Evolutionary conservation across 1,140 invertebrate genomes (phyloP), one percentile per base, ranked within the genome.

Genomic region (Pseudoatta argentina): DNA sequence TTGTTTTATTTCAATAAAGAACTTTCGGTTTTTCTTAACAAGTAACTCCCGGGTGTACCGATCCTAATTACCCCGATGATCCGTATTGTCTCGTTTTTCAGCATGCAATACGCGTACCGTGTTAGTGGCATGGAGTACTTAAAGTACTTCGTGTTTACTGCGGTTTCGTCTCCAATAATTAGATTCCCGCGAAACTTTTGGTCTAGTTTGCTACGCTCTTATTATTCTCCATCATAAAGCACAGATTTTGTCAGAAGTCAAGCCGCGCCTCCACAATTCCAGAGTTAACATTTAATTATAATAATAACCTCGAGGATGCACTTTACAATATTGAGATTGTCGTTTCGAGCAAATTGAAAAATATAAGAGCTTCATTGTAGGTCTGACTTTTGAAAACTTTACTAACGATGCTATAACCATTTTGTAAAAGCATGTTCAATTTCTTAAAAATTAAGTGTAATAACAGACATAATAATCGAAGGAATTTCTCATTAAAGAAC

Each of bases 21-120:
- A 82, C 79, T 82, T 73, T 73, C 39, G 67, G 53, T 73, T 82
- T 82, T 82, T 82, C 53, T 73, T 61, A 48, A 73, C 79, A 59
- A 82, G 67, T 59, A 73, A 73, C 67, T 61, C 39, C 5, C 3
- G 34, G 6, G 39, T 73, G 21, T 48, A 82, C 67, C 7, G 67
- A 82, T 82, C 53, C 79, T 82, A 73, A 82, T 82, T 82, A 72
- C 55, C 34, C 34, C 21, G 21, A 16, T 82, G 79, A 82, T 82
- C 67, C 79, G 79, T 73, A 82, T 73, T 82, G 67, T 73, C 67
- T 72, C 18, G 79, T 73, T 82, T 73, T 82, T 73, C 79, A 73
- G 39, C 12, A 27, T 61, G 67, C 78, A 44, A 24, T 48, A 21
- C 67, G 24, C 67, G 53, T 48, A 48, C 7, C 67, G 67, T 73